Base-by-base conservation (phyloP, 2,888 invertebrate genomes). In the Meliscaeva auricollis region DNA sequence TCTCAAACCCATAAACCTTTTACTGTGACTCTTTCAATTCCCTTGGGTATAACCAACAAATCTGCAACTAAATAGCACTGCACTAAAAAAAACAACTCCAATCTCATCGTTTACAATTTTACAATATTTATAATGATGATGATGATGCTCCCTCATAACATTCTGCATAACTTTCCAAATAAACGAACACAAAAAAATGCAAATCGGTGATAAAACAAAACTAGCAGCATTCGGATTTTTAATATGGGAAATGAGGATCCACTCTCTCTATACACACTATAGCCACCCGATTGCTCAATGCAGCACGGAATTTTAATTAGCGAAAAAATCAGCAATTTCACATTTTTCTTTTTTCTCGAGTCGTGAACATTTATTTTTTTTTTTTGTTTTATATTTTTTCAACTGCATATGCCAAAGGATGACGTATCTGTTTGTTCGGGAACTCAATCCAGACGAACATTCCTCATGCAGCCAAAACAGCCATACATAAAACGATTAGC, bases 401-500 rank as follows among this genome's bases (percentile, higher is more conserved):
- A 46, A 70, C 54, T 66, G 30, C 72, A 56, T 62, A 54, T 77
- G 52, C 50, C 66, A 66, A 74, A 35, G 69, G 74, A 85, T 85
- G 81, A 85, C 80, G 85, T 81, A 85, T 85, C 85, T 85, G 85
- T 85, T 85, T 81, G 81, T 73, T 85, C 44, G 76, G 64, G 73
- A 81, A 85, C 81, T 77, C 76, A 79, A 81, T 85, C 76, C 76
- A 77, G 80, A 85, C 85, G 76, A 69, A 54, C 50, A 69, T 56
- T 54, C 76, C 72, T 85, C 62, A 84, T 79, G 70, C 69, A 68
- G 38, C 15, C 66, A 58, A 74, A 32, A 70, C 80, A 64, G 35
- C 60, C 79, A 48, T 72, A 85, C 72, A 85, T 85, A 85, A 85
- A 81, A 73, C 85, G 85, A 85, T 85, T 85, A 85, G 85, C 85